Conservation (phyloP, 2,797 vertebrate species). For the Dallia pectoralis region DNA sequence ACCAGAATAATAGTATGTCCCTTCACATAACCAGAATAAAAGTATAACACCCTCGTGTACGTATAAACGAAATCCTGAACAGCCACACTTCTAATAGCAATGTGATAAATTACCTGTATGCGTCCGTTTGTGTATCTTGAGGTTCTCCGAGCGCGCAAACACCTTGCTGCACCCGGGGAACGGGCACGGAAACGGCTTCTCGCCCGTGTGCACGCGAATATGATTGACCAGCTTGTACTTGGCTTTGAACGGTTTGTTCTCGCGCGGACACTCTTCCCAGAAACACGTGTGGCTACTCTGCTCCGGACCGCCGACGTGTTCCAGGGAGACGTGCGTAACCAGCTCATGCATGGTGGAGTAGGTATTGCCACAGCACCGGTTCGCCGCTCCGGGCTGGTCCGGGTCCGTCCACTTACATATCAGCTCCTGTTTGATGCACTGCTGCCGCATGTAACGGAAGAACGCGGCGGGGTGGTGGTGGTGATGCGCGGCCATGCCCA, state of each 20-base stretch:
- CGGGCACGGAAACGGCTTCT: conserved; percentile 88
- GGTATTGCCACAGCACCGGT: conserved; percentile 85
- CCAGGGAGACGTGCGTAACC: conserved; percentile 86
- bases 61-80: no score
- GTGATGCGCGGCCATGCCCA: conserved; percentile 82
- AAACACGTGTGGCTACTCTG: conserved; percentile 86
- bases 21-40: no score
- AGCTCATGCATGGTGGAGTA: conserved; percentile 90
- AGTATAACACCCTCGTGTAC: no score
- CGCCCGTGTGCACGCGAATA: conserved; percentile 86
- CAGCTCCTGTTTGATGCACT: conserved; percentile 87
- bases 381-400: conserved; percentile 77
- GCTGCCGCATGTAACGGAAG: conserved; percentile 88
- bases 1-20: no score
- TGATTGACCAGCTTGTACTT: conserved; percentile 91
- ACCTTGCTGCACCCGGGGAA: conserved; percentile 88
- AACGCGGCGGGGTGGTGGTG: conserved; percentile 76
- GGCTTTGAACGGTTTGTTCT: conserved; percentile 87
- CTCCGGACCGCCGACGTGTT: conserved; percentile 86
- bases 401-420: conserved; percentile 89
- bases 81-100: neutral
- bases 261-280: conserved; percentile 86
- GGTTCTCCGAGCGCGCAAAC: conserved; percentile 87
- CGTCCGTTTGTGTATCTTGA: conserved; percentile 90
- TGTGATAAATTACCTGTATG: conserved; percentile 80